Percentiles rank a stretch among this genome's conserved stretches.
These are phyloP conservation scores for Mythimna vitellina DNA, from an alignment of 2,888 invertebrate genomes.

Conservation along the genomic window DNA sequence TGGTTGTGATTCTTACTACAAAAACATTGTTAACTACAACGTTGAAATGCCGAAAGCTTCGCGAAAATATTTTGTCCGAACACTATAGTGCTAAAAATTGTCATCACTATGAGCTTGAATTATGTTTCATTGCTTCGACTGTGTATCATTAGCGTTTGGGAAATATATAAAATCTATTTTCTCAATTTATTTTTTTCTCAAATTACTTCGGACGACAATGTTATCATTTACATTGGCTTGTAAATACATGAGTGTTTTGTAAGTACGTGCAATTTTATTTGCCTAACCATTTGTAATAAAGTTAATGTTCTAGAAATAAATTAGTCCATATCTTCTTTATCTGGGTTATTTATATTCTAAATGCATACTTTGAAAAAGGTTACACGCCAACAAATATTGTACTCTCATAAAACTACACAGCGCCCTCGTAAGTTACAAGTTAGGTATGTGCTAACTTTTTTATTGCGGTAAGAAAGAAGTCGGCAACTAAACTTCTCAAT, in stretches of 20 bases:
- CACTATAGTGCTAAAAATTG: slow-evolving; percentile 2
- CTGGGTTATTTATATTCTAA: background rate
- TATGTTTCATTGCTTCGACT: background rate
- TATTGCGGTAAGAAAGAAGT: slow-evolving; percentile 23
- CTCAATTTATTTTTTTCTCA: background rate
- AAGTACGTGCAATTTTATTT: background rate
- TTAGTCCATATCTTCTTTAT: background rate
- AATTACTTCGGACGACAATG: background rate
- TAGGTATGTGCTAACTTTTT: slow-evolving; percentile 32
- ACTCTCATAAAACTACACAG: slow-evolving; percentile 23
- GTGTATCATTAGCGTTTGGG: background rate
- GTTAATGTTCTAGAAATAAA: background rate
- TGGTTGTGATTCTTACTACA: slow-evolving; percentile 1
- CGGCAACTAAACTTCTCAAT: slow-evolving; percentile 38
- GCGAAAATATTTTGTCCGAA: slow-evolving; percentile 13
- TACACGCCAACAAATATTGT: slow-evolving; percentile 18
- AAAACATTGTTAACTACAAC: slow-evolving; percentile 22
- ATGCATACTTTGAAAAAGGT: slow-evolving; percentile 8
- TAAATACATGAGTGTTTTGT: too few relatives aligned
- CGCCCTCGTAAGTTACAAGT: slow-evolving; percentile 4
- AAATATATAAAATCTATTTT: slow-evolving; percentile 2
- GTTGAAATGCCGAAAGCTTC: slow-evolving; percentile 19
- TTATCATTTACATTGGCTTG: background rate
- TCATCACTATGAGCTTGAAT: slow-evolving; percentile 7
- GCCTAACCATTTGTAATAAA: background rate